Base-by-base conservation (phyloP, 1,140 invertebrate species). In the Zaprionus camerounensis region DNA sequence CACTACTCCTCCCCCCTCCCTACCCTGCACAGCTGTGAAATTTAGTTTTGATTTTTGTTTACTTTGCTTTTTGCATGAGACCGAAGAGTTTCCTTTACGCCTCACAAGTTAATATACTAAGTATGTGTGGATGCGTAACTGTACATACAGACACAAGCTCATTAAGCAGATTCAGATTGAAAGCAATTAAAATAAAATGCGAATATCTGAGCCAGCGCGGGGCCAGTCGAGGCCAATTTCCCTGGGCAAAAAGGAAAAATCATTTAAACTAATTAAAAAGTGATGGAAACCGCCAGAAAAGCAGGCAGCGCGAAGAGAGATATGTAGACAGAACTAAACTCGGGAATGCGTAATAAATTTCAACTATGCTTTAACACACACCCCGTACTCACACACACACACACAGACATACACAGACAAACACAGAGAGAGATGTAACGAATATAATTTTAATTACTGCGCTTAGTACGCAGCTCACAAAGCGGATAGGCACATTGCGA, bases 401-500 rank as follows among this genome's bases (percentile, higher is more conserved):
- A 44, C 24, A 26, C 24, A 22, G 20, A 22, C 13, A n/a, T 5
- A 61, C 3, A 28, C 17, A 26, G 13, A n/a, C 7, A 61, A 13
- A 46, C 12, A 38, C n/a, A n/a, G 3, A 31, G 57, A 24, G 36
- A 34, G 36, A 4, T 73, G 78, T 83, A 76, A 78, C 83, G 63
- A 71, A 76, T 90, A 90, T 90, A 78, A 88, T 88, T 88, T 88
- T 88, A 88, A 88, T 88, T 90, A 81, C 85, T 84, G 66, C 65
- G 68, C 80, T 74, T 76, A 76, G 74, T 69, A 81, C 13, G 28
- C 69, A 3, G 38, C 38, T 17, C 31, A 71, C 61, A 67, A 57
- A 53, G 46, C 59, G 59, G 20, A 31, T 56, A 28, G 59, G 58
- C 73, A 71, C 68, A 76, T 71, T 65, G 73, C 44, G 71, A 64